Conservation (phyloP, 2,888 invertebrate genomes). For the Dryobotodes eremita region DNA sequence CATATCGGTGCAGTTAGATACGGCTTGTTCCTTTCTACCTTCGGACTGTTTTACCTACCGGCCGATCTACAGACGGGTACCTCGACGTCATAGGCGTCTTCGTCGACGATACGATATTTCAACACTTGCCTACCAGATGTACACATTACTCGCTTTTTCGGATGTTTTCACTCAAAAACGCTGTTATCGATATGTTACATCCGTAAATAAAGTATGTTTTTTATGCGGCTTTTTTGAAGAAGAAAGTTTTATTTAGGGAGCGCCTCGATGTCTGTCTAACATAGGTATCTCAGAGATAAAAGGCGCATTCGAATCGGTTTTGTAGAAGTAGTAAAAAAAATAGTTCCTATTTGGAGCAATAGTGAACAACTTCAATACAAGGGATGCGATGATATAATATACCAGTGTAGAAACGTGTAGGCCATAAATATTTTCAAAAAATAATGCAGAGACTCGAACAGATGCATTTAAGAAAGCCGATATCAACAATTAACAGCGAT, state of each 20-base stretch:
- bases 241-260: slow-evolving; percentile 30
- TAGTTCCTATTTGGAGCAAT: neutral
- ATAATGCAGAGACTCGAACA: slow-evolving; percentile 41
- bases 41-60: neutral
- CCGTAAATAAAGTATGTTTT: slow-evolving; percentile 64
- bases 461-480: slow-evolving; percentile 65
- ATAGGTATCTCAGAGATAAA: slow-evolving; percentile 11
- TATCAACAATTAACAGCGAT: slow-evolving; percentile 67
- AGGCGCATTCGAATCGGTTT: neutral
- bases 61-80: slow-evolving; percentile 8
- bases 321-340: neutral
- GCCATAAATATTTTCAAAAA: neutral
- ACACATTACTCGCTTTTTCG: slow-evolving; percentile 64
- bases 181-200: slow-evolving; percentile 67
- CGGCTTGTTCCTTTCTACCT: neutral
- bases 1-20: slow-evolving; percentile 58
- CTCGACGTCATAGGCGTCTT: neutral
- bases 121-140: slow-evolving; percentile 67
- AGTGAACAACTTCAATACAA: neutral
- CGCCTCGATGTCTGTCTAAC: slow-evolving; percentile 36
- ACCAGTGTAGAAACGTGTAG: neutral
- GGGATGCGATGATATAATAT: neutral
- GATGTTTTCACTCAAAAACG: slow-evolving; percentile 62
- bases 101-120: slow-evolving; percentile 58
- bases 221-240: slow-evolving; percentile 47